Evolutionary conservation across 2,797 vertebrate species (phyloP).

Genomic region (Aulostomus chinensis): DNA sequence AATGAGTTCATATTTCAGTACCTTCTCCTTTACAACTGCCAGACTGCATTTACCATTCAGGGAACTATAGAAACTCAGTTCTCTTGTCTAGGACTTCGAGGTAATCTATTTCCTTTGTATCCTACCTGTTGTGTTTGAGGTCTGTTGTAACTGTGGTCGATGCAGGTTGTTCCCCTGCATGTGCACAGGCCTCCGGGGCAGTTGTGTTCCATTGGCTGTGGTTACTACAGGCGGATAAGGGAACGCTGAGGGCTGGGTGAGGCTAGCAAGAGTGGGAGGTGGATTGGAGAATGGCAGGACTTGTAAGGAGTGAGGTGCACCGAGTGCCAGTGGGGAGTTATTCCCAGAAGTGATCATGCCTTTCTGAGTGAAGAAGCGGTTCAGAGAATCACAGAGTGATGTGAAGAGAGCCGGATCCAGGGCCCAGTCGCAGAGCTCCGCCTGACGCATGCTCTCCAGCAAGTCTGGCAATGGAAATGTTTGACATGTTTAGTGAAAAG

Average conservation of each 20-base stretch:
- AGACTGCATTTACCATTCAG: not conserved
- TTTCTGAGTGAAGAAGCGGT: constrained; percentile 95
- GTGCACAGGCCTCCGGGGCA: constrained; percentile 57
- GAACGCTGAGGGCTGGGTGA: constrained; percentile 77
- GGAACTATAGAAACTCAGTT: not conserved
- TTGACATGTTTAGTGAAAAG: too few species aligned
- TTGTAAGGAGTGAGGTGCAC: constrained; percentile 50
- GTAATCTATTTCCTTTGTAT: too few species aligned
- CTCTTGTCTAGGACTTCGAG: too few species aligned
- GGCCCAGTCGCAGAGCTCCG: constrained; percentile 95
- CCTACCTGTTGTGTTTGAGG: constrained; percentile 67
- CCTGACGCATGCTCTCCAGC: constrained; percentile 95
- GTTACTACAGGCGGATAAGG: constrained; percentile 51
- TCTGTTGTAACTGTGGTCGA: constrained; percentile 63
- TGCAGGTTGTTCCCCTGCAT: constrained; percentile 60
- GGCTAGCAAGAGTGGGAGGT: constrained; percentile 66
- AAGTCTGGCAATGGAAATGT: constrained; percentile 81
- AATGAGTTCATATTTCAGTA: not conserved
- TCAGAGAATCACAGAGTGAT: constrained; percentile 96
- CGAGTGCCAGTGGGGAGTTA: constrained; percentile 55
- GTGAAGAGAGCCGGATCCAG: constrained; percentile 93
- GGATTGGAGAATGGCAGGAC: constrained; percentile 37
- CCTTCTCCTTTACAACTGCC: constrained; percentile 8
- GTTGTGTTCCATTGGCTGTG: constrained; percentile 52
- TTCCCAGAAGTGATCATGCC: constrained; percentile 83